Evolutionary conservation across 2,797 vertebrate species (phyloP).

Genomic region (Cryptoprocta ferox): DNA sequence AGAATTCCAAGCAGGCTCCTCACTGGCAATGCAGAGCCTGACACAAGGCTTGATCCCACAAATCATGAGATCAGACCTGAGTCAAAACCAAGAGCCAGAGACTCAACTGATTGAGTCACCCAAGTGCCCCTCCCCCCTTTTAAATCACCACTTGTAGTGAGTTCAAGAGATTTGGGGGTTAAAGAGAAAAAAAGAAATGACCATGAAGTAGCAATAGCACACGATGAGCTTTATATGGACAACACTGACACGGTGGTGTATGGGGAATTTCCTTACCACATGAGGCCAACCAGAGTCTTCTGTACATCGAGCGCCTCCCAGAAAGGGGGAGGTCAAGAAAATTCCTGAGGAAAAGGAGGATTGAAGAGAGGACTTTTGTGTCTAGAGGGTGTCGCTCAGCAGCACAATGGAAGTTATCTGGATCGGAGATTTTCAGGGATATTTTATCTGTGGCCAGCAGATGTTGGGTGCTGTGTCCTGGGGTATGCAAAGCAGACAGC

Average conservation of each 20-base stretch:
- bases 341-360: neutral
- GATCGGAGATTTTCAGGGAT: neutral
- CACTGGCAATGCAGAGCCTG: too few species aligned
- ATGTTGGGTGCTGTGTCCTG: neutral
- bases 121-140: too few species aligned
- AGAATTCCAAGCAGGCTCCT: too few species aligned
- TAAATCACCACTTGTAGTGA: neutral
- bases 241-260: neutral
- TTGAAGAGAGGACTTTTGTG: neutral
- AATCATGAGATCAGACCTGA: too few species aligned
- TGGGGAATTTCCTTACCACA: neutral
- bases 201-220: too few species aligned
- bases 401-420: neutral
- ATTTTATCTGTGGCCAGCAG: neutral
- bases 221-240: neutral
- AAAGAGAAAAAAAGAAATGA: neutral
- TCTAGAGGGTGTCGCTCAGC: neutral
- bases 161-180: neutral
- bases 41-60: too few species aligned
- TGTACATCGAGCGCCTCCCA: too few species aligned
- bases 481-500: neutral
- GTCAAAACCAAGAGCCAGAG: too few species aligned
- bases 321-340: neutral
- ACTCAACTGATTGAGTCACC: too few species aligned
- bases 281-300: neutral